Evolutionary conservation across 2,888 invertebrate species (phyloP).

Genomic region (Agrochola lychnidis): DNA sequence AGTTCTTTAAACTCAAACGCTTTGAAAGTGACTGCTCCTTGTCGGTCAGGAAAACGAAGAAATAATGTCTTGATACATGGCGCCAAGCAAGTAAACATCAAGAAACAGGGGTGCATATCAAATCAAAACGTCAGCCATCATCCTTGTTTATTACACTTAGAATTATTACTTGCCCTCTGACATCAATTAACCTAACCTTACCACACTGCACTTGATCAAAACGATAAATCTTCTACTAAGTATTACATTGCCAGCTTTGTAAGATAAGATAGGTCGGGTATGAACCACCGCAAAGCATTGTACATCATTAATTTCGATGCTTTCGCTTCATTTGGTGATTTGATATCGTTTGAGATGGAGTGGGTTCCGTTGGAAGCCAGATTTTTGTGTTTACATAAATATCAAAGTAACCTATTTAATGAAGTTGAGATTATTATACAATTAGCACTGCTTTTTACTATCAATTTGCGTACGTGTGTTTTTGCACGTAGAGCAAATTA

Average conservation of each 20-base stretch:
- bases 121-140: slow-evolving; percentile 37
- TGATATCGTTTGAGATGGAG: slow-evolving; percentile 6
- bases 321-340: neutral
- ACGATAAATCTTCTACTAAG: slow-evolving; percentile 49
- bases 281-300: slow-evolving; percentile 45
- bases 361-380: slow-evolving; percentile 20
- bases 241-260: slow-evolving; percentile 63
- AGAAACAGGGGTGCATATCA: slow-evolving; percentile 34
- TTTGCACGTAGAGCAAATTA: slow-evolving; percentile 9
- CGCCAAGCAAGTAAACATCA: slow-evolving; percentile 30
- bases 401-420: slow-evolving; percentile 45
- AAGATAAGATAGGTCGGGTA: slow-evolving; percentile 29
- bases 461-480: slow-evolving; percentile 15
- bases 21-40: no score
- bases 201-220: slow-evolving; percentile 53
- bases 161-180: slow-evolving; percentile 76
- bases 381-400: slow-evolving; percentile 48
- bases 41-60: no score
- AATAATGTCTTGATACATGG: neutral
- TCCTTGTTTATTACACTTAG: slow-evolving; percentile 58
- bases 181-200: slow-evolving; percentile 78
- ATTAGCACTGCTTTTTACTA: slow-evolving; percentile 3
- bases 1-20: no score
- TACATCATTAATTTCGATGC: slow-evolving; percentile 11
- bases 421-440: slow-evolving; percentile 7